Conservation (phyloP, 2,113 vertebrate species). For the Sebastes schlegelii region DNA sequence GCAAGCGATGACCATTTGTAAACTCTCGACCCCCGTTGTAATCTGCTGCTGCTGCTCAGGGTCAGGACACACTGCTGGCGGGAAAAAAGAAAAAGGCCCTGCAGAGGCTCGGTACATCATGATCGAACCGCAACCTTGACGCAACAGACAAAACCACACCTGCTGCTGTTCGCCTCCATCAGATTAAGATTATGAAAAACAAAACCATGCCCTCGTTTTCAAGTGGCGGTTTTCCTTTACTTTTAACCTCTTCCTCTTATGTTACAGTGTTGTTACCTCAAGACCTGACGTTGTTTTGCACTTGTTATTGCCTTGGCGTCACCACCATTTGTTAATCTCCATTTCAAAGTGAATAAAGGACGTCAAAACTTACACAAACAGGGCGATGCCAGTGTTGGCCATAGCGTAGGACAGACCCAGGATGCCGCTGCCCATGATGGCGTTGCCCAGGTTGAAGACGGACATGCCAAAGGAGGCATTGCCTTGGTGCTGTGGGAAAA, state of each 20-base stretch:
- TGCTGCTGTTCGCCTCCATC: no score
- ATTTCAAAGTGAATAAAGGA: neutral
- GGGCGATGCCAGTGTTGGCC: conserved; percentile 98
- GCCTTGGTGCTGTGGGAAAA: conserved; percentile 88
- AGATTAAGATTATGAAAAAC: neutral
- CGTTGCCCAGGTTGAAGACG: conserved; percentile 99
- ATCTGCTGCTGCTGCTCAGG: conserved; percentile 33
- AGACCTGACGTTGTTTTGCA: neutral
- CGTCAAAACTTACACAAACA: conserved; percentile 93
- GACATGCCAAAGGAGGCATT: conserved; percentile 99
- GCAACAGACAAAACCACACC: conserved; percentile 51
- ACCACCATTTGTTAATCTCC: neutral
- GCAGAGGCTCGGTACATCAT: neutral
- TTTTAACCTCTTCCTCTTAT: neutral
- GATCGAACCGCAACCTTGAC: conserved; percentile 28
- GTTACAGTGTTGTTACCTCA: no score
- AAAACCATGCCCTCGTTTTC: neutral
- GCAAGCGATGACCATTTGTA: neutral
- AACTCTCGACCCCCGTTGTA: conserved; percentile 19
- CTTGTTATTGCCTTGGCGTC: no score
- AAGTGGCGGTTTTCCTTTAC: neutral
- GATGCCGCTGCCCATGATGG: conserved; percentile 99
- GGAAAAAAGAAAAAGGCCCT: neutral
- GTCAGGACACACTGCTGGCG: neutral
- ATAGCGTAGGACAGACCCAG: conserved; percentile 97